phyloP scores from a whole-genome alignment of 2,113 vertebrate genomes.

The Accipiter virgatus region DNA sequence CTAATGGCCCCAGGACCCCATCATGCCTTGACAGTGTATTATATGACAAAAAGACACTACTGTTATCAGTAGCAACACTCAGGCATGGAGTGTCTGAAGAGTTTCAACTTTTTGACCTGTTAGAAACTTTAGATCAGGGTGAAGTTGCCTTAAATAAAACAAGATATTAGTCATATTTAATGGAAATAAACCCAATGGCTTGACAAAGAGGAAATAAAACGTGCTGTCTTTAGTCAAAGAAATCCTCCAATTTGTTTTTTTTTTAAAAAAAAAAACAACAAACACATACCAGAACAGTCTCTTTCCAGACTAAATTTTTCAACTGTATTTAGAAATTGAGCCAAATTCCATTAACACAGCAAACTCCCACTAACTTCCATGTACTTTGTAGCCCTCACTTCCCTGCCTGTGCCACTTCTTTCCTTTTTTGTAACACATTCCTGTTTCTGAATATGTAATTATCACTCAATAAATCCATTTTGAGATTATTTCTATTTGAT shows the following conservation, averaged over 20 bases:
- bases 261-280: not conserved
- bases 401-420: not conserved
- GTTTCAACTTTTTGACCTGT: not conserved
- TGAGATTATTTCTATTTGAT: not conserved
- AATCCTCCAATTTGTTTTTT: not conserved
- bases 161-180: not conserved
- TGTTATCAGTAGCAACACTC: not conserved
- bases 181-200: not conserved
- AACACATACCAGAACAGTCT: not conserved
- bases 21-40: not conserved
- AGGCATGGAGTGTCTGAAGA: not conserved
- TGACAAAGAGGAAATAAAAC: not conserved
- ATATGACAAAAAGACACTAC: not conserved
- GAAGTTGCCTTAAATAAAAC: not conserved
- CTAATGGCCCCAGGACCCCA: too few relatives aligned
- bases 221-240: not conserved
- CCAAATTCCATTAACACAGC: not conserved
- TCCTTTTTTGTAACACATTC: not conserved
- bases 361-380: not conserved
- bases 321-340: not conserved
- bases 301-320: not conserved
- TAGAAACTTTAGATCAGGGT: not conserved
- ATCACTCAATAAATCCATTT: not conserved
- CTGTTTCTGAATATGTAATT: not conserved
- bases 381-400: not conserved